These are phyloP conservation scores for Pogoniulus pusillus DNA, from an alignment of 2,797 vertebrate genomes.

Conservation along the genomic window DNA sequence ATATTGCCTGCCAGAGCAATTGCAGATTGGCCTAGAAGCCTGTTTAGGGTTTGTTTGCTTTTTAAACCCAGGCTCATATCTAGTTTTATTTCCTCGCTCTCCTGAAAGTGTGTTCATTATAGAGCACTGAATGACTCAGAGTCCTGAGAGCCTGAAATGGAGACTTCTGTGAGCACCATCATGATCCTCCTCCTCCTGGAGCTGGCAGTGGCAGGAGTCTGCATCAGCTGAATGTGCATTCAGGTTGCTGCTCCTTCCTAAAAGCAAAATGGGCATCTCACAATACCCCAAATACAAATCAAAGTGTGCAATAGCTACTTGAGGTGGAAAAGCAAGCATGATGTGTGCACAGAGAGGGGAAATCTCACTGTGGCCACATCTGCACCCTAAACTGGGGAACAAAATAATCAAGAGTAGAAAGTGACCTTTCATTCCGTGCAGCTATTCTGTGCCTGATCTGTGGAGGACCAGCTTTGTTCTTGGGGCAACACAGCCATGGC, in stretches of 20 bases:
- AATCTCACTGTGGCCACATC: background rate
- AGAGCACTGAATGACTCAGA: background rate
- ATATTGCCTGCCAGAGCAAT: conserved; percentile 22
- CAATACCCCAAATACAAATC: background rate
- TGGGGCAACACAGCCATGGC: background rate
- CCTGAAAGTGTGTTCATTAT: background rate
- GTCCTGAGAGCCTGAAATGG: background rate
- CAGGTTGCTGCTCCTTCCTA: background rate
- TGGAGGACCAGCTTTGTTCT: background rate
- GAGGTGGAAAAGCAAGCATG: background rate
- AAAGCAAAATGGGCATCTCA: background rate
- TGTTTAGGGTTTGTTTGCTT: background rate
- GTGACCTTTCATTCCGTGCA: background rate
- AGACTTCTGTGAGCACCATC: rapidly evolving
- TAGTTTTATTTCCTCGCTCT: background rate
- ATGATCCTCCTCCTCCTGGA: background rate
- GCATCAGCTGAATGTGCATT: background rate
- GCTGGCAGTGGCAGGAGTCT: background rate
- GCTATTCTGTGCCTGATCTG: background rate
- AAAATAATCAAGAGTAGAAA: background rate
- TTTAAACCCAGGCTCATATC: background rate
- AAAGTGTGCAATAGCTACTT: background rate
- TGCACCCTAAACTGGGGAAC: background rate
- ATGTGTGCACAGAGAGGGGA: background rate
- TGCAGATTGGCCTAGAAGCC: background rate